These are phyloP conservation scores for Meiosimyza decipiens DNA, from an alignment of 2,888 invertebrate genomes.

Conservation along the genomic window DNA sequence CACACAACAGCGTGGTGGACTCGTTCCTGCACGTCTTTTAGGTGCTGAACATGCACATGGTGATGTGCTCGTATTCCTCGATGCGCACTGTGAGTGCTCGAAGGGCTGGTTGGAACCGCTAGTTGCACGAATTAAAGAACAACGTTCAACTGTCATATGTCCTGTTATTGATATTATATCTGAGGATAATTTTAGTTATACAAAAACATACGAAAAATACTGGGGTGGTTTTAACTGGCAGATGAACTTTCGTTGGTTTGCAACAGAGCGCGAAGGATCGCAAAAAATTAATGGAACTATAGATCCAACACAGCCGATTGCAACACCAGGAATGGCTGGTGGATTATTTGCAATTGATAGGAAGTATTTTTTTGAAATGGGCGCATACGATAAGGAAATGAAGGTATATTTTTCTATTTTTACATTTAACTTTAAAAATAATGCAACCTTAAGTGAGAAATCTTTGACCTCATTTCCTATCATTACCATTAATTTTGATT, in stretches of 20 bases:
- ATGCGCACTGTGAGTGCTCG: constrained; percentile 97
- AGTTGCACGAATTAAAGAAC: constrained; percentile 69
- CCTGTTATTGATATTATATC: constrained; percentile 95
- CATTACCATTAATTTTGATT: too few relatives aligned
- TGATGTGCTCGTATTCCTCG: constrained; percentile 89
- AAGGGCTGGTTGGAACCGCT: constrained; percentile 83
- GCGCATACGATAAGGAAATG: constrained; percentile 91
- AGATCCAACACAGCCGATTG: constrained; percentile 76
- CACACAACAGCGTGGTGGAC: constrained; percentile 76
- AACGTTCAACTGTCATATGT: constrained; percentile 60
- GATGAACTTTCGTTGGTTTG: constrained; percentile 78
- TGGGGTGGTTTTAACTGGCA: constrained; percentile 99
- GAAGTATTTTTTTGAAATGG: constrained; percentile 88
- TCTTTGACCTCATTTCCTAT: too few relatives aligned
- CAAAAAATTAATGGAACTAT: constrained; percentile 66
- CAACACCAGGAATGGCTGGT: constrained; percentile 94
- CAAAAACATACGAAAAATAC: constrained; percentile 89
- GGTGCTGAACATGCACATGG: constrained; percentile 75
- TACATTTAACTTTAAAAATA: background rate
- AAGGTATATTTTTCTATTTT: constrained; percentile 66
- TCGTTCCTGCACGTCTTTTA: constrained; percentile 84
- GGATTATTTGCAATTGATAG: constrained; percentile 86
- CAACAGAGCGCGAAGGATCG: constrained; percentile 48
- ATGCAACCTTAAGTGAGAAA: too few relatives aligned
- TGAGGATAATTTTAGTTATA: constrained; percentile 95